phyloP scores from a whole-genome alignment of 2,888 invertebrate species.

The Arrhopalites spinosus region DNA sequence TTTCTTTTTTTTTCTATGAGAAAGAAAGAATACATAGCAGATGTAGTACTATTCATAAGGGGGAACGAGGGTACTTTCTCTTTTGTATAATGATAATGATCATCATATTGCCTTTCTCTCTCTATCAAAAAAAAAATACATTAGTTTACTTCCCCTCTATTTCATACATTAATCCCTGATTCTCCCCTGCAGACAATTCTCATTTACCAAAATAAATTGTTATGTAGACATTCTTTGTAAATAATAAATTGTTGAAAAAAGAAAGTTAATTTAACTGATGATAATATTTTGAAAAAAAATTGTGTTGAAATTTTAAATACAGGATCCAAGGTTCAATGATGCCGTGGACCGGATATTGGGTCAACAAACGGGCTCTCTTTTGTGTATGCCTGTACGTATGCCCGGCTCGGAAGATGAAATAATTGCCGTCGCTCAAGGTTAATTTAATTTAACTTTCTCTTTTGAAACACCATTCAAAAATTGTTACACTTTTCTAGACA shows the following conservation, averaged over 20 bases:
- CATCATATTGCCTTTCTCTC: background rate
- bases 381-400: slow-evolving; percentile 60
- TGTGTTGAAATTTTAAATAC: slow-evolving; percentile 32
- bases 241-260: no score
- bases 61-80: background rate
- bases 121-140: background rate
- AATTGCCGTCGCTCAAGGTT: slow-evolving; percentile 61
- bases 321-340: slow-evolving; percentile 63
- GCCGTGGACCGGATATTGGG: slow-evolving; percentile 62
- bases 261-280: no score
- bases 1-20: background rate
- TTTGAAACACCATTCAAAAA: no score
- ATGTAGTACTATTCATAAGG: no score
- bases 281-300: no score
- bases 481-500: no score
- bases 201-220: background rate
- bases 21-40: no score
- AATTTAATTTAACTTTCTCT: no score
- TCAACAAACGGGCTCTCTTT: slow-evolving; percentile 60
- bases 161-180: background rate
- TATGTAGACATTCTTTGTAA: background rate
- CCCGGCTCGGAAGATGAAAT: slow-evolving; percentile 58
- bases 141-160: slow-evolving; percentile 1
- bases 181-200: background rate
- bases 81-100: background rate